Evolutionary conservation across 2,888 invertebrate genomes (phyloP).

Genomic region (Geophilus truncorum): DNA sequence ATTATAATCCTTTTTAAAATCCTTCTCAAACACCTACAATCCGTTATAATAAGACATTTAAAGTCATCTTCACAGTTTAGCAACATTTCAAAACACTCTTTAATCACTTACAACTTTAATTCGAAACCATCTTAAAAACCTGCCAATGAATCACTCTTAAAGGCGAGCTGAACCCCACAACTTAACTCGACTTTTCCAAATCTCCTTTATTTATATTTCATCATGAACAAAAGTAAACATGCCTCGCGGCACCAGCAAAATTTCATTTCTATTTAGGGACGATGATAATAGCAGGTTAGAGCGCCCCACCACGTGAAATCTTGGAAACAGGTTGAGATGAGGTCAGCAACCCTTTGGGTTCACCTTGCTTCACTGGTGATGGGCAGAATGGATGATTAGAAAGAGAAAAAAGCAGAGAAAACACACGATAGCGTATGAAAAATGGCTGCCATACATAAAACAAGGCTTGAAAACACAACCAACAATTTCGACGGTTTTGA

Average conservation of each 20-base stretch:
- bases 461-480: background rate
- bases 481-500: background rate
- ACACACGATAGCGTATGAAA: background rate
- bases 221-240: too few species aligned
- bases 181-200: too few species aligned
- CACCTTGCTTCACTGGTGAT: background rate
- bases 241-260: background rate
- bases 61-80: too few species aligned
- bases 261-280: background rate
- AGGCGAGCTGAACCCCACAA: too few species aligned
- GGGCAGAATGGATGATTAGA: background rate
- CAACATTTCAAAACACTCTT: too few species aligned
- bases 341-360: conserved; percentile 10
- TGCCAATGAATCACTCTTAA: too few species aligned
- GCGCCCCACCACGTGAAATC: background rate
- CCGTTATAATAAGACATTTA: too few species aligned
- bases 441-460: background rate
- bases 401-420: background rate
- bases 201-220: too few species aligned
- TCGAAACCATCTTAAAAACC: too few species aligned
- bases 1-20: too few species aligned
- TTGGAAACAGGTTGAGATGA: background rate
- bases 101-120: too few species aligned
- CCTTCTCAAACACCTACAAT: too few species aligned
- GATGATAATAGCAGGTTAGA: conserved; percentile 1